These are phyloP conservation scores for Pyxicephalus adspersus DNA, from an alignment of 2,113 vertebrate species.

Conservation along the genomic window DNA sequence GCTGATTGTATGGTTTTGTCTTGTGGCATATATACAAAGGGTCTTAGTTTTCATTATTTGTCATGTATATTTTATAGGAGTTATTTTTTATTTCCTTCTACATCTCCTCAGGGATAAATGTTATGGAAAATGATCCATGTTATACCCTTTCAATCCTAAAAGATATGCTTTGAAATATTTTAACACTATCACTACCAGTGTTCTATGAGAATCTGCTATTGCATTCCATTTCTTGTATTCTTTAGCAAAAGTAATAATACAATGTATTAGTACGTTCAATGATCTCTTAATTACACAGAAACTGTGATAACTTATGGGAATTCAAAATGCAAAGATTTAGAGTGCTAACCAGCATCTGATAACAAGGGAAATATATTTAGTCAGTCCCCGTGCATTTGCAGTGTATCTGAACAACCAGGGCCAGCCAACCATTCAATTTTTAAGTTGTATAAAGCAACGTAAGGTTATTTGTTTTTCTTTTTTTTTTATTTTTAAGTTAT, in stretches of 20 bases:
- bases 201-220: background rate
- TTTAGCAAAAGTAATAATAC: background rate
- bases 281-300: background rate
- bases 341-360: no score
- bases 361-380: no score
- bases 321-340: no score
- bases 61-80: conserved; percentile 12
- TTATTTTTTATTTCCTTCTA: conserved; percentile 4
- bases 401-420: no score
- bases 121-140: background rate
- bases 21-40: background rate
- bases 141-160: background rate
- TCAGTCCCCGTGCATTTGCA: no score
- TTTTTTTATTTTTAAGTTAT: no score
- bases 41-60: conserved; percentile 5
- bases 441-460: no score
- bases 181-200: background rate
- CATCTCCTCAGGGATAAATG: background rate
- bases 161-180: conserved; percentile 2
- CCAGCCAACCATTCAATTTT: no score
- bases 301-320: no score
- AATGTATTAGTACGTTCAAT: background rate
- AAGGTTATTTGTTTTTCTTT: no score
- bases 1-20: background rate
- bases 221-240: background rate